phyloP scores from a whole-genome alignment of 2,797 vertebrate species.

The Coilia nasus region DNA sequence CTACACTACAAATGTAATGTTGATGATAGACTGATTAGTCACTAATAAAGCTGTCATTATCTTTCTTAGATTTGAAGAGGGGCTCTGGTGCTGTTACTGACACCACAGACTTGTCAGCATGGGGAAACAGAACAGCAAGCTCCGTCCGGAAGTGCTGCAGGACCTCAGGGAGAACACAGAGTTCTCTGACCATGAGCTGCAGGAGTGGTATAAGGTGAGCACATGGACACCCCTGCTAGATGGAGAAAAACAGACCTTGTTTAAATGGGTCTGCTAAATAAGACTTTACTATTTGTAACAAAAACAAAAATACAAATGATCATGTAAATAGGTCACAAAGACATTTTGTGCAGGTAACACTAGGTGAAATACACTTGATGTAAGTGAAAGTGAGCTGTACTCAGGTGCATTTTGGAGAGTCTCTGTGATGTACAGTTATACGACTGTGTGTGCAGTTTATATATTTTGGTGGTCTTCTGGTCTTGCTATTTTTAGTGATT shows the following conservation, averaged over 20 bases:
- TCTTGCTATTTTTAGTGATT: no score
- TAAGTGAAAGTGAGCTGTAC: no score
- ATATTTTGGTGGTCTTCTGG: neutral
- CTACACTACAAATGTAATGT: neutral
- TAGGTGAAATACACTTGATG: no score
- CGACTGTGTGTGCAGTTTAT: neutral
- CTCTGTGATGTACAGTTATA: no score
- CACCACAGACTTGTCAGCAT: slow-evolving; percentile 67
- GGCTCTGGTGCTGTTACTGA: slow-evolving; percentile 58
- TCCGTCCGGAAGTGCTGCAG: slow-evolving; percentile 83
- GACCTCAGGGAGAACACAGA: slow-evolving; percentile 84
- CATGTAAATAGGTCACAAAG: no score
- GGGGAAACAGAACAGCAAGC: slow-evolving; percentile 87
- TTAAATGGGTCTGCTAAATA: neutral
- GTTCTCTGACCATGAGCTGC: slow-evolving; percentile 84
- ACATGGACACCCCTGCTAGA: neutral
- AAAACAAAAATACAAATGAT: neutral
- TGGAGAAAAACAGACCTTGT: neutral
- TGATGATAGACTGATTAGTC: neutral
- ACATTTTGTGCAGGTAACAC: no score
- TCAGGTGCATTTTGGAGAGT: no score
- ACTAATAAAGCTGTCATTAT: slow-evolving; percentile 32
- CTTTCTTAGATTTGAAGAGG: slow-evolving; percentile 70
- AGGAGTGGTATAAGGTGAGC: slow-evolving; percentile 84
- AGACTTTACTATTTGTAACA: neutral